Conservation (phyloP, 2,113 vertebrate genomes). For the Anolis sagrei region DNA sequence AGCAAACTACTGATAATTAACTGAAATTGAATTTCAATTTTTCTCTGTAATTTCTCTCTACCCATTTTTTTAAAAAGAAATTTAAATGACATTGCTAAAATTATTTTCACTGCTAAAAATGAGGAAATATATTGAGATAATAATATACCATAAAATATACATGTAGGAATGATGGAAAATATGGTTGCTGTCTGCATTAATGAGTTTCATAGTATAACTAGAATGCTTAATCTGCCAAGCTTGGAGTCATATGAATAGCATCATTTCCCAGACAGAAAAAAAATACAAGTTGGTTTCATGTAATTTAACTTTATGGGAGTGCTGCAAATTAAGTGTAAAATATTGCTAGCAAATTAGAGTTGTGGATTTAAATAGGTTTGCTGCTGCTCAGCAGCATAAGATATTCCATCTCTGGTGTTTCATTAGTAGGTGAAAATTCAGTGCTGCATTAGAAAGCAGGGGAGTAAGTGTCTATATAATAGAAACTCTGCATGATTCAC, state of each 20-base stretch:
- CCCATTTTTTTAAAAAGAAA: constrained; percentile 16
- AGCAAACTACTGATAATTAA: constrained; percentile 51
- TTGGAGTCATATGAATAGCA: constrained; percentile 37
- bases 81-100: constrained; percentile 1
- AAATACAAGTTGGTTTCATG: background rate
- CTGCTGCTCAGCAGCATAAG: constrained; percentile 29
- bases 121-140: constrained; percentile 33
- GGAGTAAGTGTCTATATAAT: background rate
- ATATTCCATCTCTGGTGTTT: constrained; percentile 48
- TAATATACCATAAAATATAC: constrained; percentile 24
- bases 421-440: constrained; percentile 47
- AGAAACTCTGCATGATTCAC: constrained; percentile 40
- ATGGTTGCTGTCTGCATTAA: constrained; percentile 27
- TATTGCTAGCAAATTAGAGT: constrained; percentile 63
- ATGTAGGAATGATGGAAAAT: constrained; percentile 35
- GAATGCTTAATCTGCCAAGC: constrained; percentile 25
- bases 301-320: constrained; percentile 52
- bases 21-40: constrained; percentile 30
- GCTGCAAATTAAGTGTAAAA: constrained; percentile 52
- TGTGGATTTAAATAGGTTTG: constrained; percentile 58
- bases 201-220: constrained; percentile 23
- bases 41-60: background rate
- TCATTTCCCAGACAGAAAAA: constrained; percentile 36
- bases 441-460: constrained; percentile 20
- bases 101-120: constrained; percentile 22